Base-by-base conservation (phyloP, 2,797 vertebrate genomes). In the Manis pentadactyla region DNA sequence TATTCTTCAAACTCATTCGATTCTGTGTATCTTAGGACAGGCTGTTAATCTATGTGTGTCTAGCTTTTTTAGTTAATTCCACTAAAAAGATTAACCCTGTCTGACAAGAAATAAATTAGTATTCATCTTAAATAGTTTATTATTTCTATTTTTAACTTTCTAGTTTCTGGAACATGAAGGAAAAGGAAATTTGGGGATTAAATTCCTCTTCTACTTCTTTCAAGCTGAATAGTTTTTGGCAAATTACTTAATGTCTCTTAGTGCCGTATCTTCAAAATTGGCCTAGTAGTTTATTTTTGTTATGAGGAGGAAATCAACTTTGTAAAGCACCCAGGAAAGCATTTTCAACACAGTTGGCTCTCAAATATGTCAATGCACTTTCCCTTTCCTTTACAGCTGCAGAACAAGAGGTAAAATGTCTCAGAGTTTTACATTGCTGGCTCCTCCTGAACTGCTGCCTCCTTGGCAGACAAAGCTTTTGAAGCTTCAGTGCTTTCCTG, bases 91-190 rank as follows among this genome's bases (percentile, higher is more conserved):
- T 84, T 64, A 55, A 19, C 5, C 1, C 1, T 73, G 51, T 46
- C 11, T 21, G 17, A 85, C 10, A 88, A 7, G n/a, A 87, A 66
- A 88, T 49, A 66, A 15, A 49, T 83, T 55, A 31, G 12, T 42
- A 87, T 79, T 87, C 1, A 57, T 59, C 8, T 82, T 34, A 42
- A 31, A 19, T 78, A 46, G 7, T 27, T 69, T 69, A 19, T 13
- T 84, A 37, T 90, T 95, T 37, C 39, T 83, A 89, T 57, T 81
- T 84, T 89, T 88, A 87, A 69, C 3, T 19, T 92, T 46, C 2
- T 68, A 39, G 29, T 31, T 74, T 1, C 23, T 92, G 0, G 23
- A 90, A 79, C 29, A 64, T 61, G 46, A 3, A 81, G 23, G 31
- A 69, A 94, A 42, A 59, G 5, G 12, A 79, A 2, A 4, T 9